Conservation (phyloP, 2,113 vertebrate species). For the Orcinus orca region DNA sequence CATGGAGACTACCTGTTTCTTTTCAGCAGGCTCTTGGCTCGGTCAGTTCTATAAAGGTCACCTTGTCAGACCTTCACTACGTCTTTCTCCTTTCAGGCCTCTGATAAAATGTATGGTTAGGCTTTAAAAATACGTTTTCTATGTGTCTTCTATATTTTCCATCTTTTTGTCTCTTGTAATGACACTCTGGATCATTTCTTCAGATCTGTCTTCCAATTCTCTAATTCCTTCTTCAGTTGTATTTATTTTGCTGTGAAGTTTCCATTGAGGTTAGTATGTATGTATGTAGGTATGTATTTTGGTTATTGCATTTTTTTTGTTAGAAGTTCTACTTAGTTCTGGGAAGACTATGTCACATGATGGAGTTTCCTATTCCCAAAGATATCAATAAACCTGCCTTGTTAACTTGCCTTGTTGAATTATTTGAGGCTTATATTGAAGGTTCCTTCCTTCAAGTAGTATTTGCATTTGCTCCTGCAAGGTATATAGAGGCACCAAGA, state of each 20-base stretch:
- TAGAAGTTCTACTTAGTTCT: neutral
- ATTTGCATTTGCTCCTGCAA: neutral
- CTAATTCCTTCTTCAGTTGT: neutral
- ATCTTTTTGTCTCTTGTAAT: neutral
- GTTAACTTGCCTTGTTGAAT: neutral
- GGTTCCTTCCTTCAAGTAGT: neutral
- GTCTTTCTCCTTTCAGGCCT: neutral
- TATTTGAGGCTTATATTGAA: neutral
- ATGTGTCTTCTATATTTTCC: neutral
- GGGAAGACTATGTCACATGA: neutral
- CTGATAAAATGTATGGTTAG: neutral
- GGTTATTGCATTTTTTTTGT: neutral
- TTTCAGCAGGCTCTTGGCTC: no score
- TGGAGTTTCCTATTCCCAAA: neutral
- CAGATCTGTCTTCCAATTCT: neutral
- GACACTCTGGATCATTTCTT: neutral
- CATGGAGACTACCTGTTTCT: neutral
- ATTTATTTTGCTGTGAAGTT: neutral
- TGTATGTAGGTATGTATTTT: neutral
- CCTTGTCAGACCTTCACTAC: neutral
- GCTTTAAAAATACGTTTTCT: neutral
- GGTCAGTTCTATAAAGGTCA: rapidly evolving
- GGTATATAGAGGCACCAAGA: neutral
- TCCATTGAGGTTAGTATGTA: neutral
- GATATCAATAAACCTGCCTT: neutral